These are phyloP conservation scores for Potamilus streckersoni DNA, from an alignment of 1,140 invertebrate species.

Conservation along the genomic window DNA sequence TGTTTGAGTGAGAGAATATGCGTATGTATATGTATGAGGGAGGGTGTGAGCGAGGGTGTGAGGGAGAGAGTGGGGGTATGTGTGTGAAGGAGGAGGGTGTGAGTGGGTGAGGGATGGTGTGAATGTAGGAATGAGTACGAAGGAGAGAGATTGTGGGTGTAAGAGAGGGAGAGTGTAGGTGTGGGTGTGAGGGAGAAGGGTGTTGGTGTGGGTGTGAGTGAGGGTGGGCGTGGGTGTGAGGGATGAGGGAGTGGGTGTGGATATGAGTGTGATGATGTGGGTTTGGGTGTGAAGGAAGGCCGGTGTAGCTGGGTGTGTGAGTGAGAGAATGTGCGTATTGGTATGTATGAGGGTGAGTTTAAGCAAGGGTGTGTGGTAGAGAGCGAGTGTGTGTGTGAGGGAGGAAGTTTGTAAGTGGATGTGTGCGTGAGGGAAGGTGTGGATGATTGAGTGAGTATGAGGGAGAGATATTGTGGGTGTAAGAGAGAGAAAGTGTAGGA, in stretches of 20 bases:
- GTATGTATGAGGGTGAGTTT: neutral
- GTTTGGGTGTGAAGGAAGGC: neutral
- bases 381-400: too few species aligned
- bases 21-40: neutral
- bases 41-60: neutral
- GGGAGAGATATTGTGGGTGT: neutral
- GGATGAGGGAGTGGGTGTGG: neutral
- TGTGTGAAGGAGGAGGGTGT: neutral
- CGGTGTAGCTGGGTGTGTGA: neutral
- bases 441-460: neutral
- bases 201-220: too few species aligned
- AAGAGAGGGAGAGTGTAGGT: neutral
- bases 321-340: neutral
- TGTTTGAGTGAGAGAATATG: neutral
- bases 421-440: too few species aligned
- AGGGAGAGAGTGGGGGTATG: neutral
- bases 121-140: neutral
- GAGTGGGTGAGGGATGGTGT: neutral
- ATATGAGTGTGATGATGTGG: neutral
- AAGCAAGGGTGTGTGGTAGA: too few species aligned
- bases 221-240: neutral
- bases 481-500: neutral
- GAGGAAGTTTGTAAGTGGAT: too few species aligned
- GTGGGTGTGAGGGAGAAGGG: too few species aligned
- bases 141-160: neutral